These are phyloP conservation scores for Idris sp. DNA, from an alignment of 1,140 invertebrate genomes.

Conservation along the genomic window DNA sequence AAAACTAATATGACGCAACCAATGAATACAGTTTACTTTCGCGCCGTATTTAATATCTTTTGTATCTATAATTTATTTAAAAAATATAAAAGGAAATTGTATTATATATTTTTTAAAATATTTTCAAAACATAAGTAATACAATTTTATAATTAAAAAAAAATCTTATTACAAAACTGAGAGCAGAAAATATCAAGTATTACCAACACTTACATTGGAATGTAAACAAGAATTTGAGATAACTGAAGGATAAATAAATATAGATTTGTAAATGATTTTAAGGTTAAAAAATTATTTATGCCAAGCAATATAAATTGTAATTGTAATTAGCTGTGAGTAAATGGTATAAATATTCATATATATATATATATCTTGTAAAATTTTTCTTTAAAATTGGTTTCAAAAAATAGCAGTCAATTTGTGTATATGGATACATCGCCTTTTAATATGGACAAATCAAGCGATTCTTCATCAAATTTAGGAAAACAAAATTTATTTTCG, in stretches of 20 bases:
- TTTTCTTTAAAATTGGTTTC: no score
- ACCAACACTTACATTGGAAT: conserved; percentile 1
- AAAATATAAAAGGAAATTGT: conserved; percentile 8
- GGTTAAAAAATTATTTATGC: no score
- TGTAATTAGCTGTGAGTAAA: no score
- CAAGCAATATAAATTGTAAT: no score
- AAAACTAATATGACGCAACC: conserved; percentile 12
- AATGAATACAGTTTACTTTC: conserved; percentile 10
- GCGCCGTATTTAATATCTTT: neutral
- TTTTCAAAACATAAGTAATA: neutral
- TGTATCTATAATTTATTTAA: neutral
- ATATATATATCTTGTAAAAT: no score
- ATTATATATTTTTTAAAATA: conserved; percentile 7
- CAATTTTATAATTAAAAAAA: neutral
- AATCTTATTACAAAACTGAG: neutral
- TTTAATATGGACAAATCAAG: conserved; percentile 15
- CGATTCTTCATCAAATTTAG: conserved; percentile 6
- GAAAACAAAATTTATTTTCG: conserved; percentile 1
- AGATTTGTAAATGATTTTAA: conserved; percentile 4
- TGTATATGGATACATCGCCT: no score
- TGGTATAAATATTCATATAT: no score
- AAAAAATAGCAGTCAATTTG: no score
- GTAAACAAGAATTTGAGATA: conserved; percentile 6
- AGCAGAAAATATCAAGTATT: neutral
- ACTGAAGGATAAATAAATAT: conserved; percentile 12